Evolutionary conservation across 2,113 vertebrate genomes (phyloP), one percentile per base, ranked within the genome.

Genomic region (Mastomys natalensis): DNA sequence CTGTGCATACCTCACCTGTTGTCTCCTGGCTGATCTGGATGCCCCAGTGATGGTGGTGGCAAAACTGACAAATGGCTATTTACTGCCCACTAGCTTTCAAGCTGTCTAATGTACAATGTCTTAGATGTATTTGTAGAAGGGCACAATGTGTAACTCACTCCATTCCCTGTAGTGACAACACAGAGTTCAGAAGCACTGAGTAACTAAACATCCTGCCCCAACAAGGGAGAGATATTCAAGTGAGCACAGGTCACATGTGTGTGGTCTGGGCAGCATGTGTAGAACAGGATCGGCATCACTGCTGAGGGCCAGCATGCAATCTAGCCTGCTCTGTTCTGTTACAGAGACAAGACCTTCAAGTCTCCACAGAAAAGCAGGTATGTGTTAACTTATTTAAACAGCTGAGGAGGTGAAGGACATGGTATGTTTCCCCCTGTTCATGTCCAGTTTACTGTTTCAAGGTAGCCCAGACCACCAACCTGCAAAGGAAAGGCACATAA

Each of bases 401-500:
- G 45, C 90, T 78, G 51, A 96, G 96, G 66, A 37, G 60, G 70
- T 5, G 21, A 72, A 86, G 86, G 72, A 76, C 31, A 17, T 76
- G 95, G 90, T 70, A 94, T 72, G 55, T 88, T 76, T 90, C 40
- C 60, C 48, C 94, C 82, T 89, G 82, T n/a, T 89, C 58, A 82
- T 87, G 95, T 96, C 93, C 81, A 16, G 95, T 95, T 95, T 85
- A 90, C 87, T 90, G 97, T 97, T 96, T 90, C 96, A 93, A 96
- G 17, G 45, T 64, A 87, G 97, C 96, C 87, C 19, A 97, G 87
- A 90, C 76, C 90, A 89, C 96, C 96, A 93, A 89, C 45, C 92
- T 96, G 94, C 87, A 97, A 97, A 98, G 96, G 89, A 97, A 98
- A 97, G 98, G 97, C 94, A 97, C 96, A 95, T 48, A 70, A 81